Base-by-base conservation (phyloP, 1,140 invertebrate species). In the Sarcophaga peregrina region DNA sequence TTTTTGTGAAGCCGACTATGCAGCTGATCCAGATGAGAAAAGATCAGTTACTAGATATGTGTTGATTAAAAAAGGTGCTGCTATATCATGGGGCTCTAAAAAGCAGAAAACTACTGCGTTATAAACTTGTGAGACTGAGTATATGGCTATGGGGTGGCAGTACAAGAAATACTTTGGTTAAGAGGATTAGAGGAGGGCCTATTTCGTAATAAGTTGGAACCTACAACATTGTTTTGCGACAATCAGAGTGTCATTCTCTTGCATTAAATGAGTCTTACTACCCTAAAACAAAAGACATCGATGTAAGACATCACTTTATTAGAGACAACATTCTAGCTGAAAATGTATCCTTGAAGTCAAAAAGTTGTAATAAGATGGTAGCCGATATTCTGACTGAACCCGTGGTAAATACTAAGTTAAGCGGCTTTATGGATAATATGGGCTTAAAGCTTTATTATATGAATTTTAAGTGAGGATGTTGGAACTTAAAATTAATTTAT, bases 31-130 rank as follows among this genome's bases (percentile, higher is more conserved):
- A 46, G 76, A 85, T 11, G 82, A 85, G 68, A 45, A 85, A 75
- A 87, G 85, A 46, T 91, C 89, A 52, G 91, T 85, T 17, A 90
- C 87, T 68, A 90, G 90, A 88, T 90, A 85, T 85, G 82, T 86
- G 80, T 91, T 91, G 76, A 83, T 73, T 68, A 75, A 83, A 3
- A 83, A 84, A 76, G 84, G 80, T 58, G 83, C 80, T 46, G 74
- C 86, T 58, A 84, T 89, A 82, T 86, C 81, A 17, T 82, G 47
- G 81, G 54, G 20, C n/a, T 54, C 80, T n/a, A 74, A 75, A 25
- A 75, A 20, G 15, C 62, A 82, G 37, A 11, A 45, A 20, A 82
- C 81, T 6, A 62, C 52, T 8, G 68, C 68, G 7, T 37, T 73
- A 25, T 73, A n/a, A 8, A 73, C 68, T 8, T 25, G 17, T 37